These are phyloP conservation scores for Augochlorella aurata DNA, from an alignment of 2,888 invertebrate genomes.

Conservation along the genomic window DNA sequence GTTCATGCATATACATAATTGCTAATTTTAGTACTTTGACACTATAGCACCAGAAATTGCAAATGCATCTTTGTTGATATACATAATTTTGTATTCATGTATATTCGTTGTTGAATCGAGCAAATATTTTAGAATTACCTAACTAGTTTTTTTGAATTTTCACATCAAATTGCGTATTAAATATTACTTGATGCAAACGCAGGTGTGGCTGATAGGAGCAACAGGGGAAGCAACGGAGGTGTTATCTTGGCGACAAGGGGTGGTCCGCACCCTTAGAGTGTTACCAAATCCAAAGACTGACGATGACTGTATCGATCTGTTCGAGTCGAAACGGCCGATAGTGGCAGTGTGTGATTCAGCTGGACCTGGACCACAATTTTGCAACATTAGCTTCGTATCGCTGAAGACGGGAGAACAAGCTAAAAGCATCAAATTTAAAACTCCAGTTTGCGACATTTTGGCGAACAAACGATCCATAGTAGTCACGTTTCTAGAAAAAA, in stretches of 20 bases:
- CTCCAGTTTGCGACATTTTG: slow-evolving; percentile 92
- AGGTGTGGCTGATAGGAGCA: slow-evolving; percentile 93
- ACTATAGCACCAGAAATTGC: slow-evolving; percentile 16
- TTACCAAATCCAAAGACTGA: slow-evolving; percentile 89
- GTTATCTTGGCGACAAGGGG: slow-evolving; percentile 96
- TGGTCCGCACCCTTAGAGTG: slow-evolving; percentile 91
- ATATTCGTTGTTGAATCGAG: slow-evolving; percentile 22
- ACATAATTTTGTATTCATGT: slow-evolving; percentile 29
- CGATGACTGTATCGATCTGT: slow-evolving; percentile 86
- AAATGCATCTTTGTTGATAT: slow-evolving; percentile 10
- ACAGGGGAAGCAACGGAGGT: slow-evolving; percentile 97
- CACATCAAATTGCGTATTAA: background rate
- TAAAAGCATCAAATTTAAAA: slow-evolving; percentile 96
- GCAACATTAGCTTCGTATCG: slow-evolving; percentile 92
- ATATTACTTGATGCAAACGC: slow-evolving; percentile 66
- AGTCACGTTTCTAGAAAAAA: slow-evolving; percentile 93
- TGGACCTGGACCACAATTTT: slow-evolving; percentile 89
- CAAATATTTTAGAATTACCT: background rate
- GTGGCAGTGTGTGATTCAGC: slow-evolving; percentile 95
- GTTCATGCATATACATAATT: slow-evolving; percentile 15
- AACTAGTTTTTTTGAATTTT: background rate
- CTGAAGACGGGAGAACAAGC: slow-evolving; percentile 91
- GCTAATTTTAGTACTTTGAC: slow-evolving; percentile 30
- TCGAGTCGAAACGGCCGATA: slow-evolving; percentile 91
- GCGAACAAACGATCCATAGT: slow-evolving; percentile 95